A percentile compares a stretch with the other conserved stretches of the same genome.
phyloP scores from a whole-genome alignment of 1,140 invertebrate genomes.

The Phymorhynchus buccinoides region DNA sequence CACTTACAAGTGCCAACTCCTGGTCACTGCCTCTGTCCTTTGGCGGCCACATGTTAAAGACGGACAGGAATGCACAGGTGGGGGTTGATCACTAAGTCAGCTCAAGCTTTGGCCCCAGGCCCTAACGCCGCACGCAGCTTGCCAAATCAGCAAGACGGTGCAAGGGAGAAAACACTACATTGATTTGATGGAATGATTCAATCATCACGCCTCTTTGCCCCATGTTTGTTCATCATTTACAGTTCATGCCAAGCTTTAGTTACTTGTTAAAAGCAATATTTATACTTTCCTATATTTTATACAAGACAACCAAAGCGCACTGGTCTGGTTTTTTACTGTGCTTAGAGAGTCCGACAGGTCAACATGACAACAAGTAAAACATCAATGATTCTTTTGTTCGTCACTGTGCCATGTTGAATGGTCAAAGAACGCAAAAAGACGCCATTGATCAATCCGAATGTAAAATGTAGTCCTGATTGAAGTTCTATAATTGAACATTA shows the following conservation, averaged over 20 bases:
- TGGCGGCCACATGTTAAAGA: constrained; percentile 20
- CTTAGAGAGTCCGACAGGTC: background rate
- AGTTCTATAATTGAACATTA: no score
- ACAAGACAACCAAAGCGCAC: background rate
- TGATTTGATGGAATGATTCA: no score
- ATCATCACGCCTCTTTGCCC: no score
- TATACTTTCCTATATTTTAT: background rate
- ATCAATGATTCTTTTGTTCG: background rate
- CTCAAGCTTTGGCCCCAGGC: background rate
- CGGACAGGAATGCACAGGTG: background rate
- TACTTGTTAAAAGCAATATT: no score
- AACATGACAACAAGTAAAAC: background rate
- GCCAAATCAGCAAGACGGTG: background rate
- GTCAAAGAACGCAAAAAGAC: background rate
- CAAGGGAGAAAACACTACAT: constrained; percentile 20
- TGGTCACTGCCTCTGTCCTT: constrained; percentile 5
- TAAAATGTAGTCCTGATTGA: background rate
- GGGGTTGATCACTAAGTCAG: background rate
- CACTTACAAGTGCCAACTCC: constrained; percentile 16
- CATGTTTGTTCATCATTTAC: no score
- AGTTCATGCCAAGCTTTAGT: no score
- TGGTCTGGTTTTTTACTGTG: background rate
- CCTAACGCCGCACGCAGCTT: background rate
- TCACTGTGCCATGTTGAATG: background rate
- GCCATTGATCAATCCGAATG: background rate